Percentiles rank a stretch among this genome's conserved stretches.
phyloP scores from a whole-genome alignment of 2,797 vertebrate species.

The Periparus ater region DNA sequence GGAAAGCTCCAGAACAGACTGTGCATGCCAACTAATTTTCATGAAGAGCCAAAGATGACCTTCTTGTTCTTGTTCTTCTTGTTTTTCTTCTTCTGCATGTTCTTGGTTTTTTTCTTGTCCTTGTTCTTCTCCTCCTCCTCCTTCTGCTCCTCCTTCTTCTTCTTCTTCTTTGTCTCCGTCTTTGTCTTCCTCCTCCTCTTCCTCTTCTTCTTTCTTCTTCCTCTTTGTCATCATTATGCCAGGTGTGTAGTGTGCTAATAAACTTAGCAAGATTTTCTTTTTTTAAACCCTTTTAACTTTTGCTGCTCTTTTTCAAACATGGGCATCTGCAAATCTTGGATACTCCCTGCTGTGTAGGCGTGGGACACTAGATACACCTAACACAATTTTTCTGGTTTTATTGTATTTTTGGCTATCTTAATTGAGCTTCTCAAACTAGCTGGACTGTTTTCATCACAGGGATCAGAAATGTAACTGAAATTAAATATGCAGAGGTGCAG shows the following conservation, averaged over 20 bases:
- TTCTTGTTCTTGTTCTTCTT: too few relatives aligned
- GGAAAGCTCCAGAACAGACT: neutral
- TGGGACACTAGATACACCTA: neutral
- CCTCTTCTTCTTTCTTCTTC: neutral
- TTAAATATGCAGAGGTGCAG: neutral
- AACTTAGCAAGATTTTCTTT: neutral
- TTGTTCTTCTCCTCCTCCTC: neutral
- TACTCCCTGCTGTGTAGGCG: neutral
- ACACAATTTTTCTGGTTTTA: neutral
- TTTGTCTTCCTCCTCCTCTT: too few relatives aligned
- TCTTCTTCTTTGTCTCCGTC: too few relatives aligned
- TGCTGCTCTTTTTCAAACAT: neutral
- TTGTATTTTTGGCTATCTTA: neutral
- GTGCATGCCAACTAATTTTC: too few relatives aligned
- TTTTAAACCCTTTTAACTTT: neutral
- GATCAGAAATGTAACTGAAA: neutral
- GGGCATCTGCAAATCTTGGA: neutral
- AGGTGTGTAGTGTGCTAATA: neutral
- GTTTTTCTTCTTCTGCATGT: too few relatives aligned
- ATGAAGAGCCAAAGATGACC: too few relatives aligned
- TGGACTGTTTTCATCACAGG: neutral
- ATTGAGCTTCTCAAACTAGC: neutral
- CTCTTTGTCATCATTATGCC: too few relatives aligned
- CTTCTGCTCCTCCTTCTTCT: too few relatives aligned
- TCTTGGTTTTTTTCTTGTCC: too few relatives aligned